Conservation (phyloP, 1,140 invertebrate species). For the Centruroides vittatus region DNA sequence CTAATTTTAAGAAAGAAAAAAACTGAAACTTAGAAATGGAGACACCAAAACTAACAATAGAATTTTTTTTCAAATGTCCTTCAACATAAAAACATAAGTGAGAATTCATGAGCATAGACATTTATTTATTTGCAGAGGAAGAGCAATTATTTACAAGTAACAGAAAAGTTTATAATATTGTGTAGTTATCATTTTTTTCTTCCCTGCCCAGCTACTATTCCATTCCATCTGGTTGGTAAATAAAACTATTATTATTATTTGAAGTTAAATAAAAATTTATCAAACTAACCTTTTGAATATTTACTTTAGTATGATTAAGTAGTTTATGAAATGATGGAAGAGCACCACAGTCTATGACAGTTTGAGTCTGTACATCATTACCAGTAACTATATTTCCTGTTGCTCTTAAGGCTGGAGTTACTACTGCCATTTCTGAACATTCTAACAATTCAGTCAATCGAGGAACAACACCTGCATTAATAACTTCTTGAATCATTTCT, state of each 20-base stretch:
- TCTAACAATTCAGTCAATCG: slow-evolving; percentile 77
- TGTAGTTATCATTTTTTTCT: too few relatives aligned
- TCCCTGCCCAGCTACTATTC: background rate
- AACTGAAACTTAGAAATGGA: too few relatives aligned
- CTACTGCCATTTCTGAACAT: slow-evolving; percentile 53
- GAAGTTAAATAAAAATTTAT: too few relatives aligned
- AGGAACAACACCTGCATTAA: slow-evolving; percentile 88
- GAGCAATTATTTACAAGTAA: too few relatives aligned
- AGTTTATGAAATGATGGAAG: slow-evolving; percentile 21
- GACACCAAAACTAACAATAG: too few relatives aligned
- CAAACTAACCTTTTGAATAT: slow-evolving; percentile 14
- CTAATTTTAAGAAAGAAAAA: too few relatives aligned
- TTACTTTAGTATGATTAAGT: slow-evolving; percentile 66
- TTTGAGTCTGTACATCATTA: slow-evolving; percentile 95
- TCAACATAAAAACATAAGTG: too few relatives aligned
- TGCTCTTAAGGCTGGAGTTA: slow-evolving; percentile 92
- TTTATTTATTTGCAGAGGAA: too few relatives aligned
- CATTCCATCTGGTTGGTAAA: background rate
- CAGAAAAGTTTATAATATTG: too few relatives aligned
- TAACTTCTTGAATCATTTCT: slow-evolving; percentile 91
- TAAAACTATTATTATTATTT: background rate
- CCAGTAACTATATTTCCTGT: slow-evolving; percentile 99
- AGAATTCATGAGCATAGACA: too few relatives aligned
- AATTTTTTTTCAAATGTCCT: too few relatives aligned
- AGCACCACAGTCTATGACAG: slow-evolving; percentile 56